Conservation (phyloP, 2,888 invertebrate genomes). For the Nymphalis c-album region DNA sequence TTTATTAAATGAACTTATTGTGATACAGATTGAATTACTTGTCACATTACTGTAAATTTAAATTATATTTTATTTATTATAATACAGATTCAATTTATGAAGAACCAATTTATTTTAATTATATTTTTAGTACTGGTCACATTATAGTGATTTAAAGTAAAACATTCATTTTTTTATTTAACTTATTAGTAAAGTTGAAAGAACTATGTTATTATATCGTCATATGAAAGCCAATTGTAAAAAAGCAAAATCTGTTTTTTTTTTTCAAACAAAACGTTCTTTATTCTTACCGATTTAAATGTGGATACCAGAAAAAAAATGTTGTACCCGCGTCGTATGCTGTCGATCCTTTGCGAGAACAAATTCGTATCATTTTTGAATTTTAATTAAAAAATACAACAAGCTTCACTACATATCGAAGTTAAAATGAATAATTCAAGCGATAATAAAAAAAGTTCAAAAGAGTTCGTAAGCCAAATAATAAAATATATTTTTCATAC, state of each 20-base stretch:
- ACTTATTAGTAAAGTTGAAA: slow-evolving; percentile 6
- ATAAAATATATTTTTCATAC: no score
- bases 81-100: no score
- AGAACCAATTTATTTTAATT: background rate
- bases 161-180: no score
- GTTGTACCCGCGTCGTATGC: background rate
- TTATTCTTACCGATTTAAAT: background rate
- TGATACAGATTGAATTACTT: no score
- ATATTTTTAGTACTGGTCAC: background rate
- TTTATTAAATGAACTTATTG: no score
- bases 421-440: no score
- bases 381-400: background rate
- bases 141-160: background rate
- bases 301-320: background rate
- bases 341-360: slow-evolving; percentile 1
- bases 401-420: no score
- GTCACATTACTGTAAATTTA: no score
- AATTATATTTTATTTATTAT: no score
- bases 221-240: slow-evolving; percentile 22
- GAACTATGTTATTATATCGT: slow-evolving; percentile 12
- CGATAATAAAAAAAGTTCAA: no score
- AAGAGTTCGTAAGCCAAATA: no score
- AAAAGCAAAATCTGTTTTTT: background rate
- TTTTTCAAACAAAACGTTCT: background rate
- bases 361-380: background rate